Evolutionary conservation across 1,140 invertebrate species (phyloP), one percentile per base, ranked within the genome.

Genomic region (Hestina assimilis): DNA sequence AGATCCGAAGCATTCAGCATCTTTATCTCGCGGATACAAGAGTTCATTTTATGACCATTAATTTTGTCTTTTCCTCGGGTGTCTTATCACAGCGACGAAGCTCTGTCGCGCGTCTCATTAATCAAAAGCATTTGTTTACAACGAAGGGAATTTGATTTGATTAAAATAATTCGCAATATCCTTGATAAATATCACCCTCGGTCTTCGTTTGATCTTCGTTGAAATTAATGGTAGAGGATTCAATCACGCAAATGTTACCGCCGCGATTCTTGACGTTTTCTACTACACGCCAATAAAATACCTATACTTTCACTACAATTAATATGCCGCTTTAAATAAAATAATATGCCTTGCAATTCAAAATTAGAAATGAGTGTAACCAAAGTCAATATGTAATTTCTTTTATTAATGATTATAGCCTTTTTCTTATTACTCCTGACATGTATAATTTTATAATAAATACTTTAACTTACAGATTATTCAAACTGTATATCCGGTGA

Each of bases 121-220:
- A 88, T 88, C 85, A 88, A 88, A 88, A 85, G 79, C 85, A 88
- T 88, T 88, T 88, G 85, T 88, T 88, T 88, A 88, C 85, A 88
- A 86, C 78, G 83, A 79, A 85, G 83, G 80, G 82, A 86, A 83
- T 88, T 88, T 88, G 82, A 88, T 86, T 88, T 88, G 85, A 88
- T 88, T 88, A 88, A 88, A 88, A 86, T 88, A 88, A 85, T 88
- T 83, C 83, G 83, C 85, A 88, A 88, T 88, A 88, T 88, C 85
- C 83, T 88, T 88, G 83, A 88, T 88, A 88, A 86, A 86, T 88
- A 88, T 88, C 85, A 85, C 85, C 83, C 85, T 81, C 81, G 76
- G 75, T 87, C 84, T 88, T 64, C 83, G 84, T 88, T 88, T 88
- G 85, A 88, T 88, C 85, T 83, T 82, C 70, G 59, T 69, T 74